Percentiles rank a stretch among this genome's conserved stretches.
Evolutionary conservation across 2,113 vertebrate genomes (phyloP).

Genomic region (Clarias magur): DNA sequence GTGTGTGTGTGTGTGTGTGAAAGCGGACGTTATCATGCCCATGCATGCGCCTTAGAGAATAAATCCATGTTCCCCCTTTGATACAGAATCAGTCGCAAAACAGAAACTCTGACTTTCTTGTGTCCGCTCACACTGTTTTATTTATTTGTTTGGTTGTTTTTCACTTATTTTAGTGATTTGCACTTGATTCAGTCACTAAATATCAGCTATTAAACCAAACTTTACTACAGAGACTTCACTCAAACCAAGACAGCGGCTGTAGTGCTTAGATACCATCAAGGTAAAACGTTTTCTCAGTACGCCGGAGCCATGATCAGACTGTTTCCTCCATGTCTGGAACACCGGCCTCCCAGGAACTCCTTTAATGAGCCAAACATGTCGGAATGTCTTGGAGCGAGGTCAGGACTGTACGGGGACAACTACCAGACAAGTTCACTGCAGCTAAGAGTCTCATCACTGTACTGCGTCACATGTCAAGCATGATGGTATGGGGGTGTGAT

Average conservation of each 20-base stretch:
- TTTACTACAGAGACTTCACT: not conserved
- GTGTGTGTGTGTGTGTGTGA: constrained; percentile 32
- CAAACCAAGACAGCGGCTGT: not conserved
- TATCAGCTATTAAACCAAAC: not conserved
- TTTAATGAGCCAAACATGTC: too few relatives aligned
- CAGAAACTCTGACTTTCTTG: constrained; percentile 10
- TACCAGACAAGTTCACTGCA: too few relatives aligned
- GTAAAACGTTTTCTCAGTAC: too few relatives aligned
- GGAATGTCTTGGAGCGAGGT: too few relatives aligned
- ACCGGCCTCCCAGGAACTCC: too few relatives aligned
- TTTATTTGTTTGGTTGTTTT: not conserved
- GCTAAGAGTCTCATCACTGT: too few relatives aligned
- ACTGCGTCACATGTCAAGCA: too few relatives aligned
- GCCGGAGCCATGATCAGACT: too few relatives aligned
- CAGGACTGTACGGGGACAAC: too few relatives aligned
- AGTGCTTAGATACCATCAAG: too few relatives aligned
- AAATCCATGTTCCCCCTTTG: constrained; percentile 49
- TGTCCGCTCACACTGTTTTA: not conserved
- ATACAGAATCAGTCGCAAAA: constrained; percentile 40
- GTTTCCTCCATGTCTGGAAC: too few relatives aligned
- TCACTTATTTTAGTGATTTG: not conserved
- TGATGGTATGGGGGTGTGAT: too few relatives aligned
- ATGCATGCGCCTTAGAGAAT: constrained; percentile 47
- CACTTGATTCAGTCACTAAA: not conserved
- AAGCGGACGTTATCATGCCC: constrained; percentile 51